phyloP scores from a whole-genome alignment of 2,113 vertebrate species.

The Chaetops frenatus region DNA sequence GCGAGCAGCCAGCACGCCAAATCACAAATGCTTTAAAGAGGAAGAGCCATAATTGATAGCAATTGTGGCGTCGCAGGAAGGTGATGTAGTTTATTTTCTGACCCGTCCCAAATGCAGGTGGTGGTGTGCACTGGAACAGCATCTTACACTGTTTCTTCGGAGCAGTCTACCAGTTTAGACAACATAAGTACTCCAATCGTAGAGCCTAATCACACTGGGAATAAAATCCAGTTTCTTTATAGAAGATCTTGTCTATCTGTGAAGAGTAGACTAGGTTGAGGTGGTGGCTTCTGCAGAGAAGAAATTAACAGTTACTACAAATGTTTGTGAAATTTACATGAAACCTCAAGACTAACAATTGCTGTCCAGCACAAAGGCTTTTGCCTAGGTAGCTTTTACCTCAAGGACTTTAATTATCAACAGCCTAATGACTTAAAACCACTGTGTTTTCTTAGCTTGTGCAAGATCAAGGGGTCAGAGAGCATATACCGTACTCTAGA shows the following conservation, averaged over 20 bases:
- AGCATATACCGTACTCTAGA: not conserved
- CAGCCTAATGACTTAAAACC: not conserved
- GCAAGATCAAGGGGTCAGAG: not conserved
- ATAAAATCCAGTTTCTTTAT: not conserved
- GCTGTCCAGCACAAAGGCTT: slow-evolving; percentile 18
- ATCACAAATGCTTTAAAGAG: not conserved
- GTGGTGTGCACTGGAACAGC: not conserved
- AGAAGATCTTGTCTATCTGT: not conserved
- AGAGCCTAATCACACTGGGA: not conserved
- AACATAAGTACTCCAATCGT: not conserved
- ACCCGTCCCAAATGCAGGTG: not conserved
- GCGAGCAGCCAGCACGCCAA: fast-evolving
- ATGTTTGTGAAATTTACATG: not conserved
- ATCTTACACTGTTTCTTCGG: not conserved
- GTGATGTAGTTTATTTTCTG: not conserved
- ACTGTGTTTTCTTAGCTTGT: not conserved
- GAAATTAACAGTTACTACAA: not conserved
- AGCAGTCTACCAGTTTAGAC: not conserved
- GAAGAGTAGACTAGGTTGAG: not conserved
- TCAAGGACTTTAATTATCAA: not conserved
- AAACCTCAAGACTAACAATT: not conserved
- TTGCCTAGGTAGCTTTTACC: not conserved
- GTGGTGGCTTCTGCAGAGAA: not conserved
- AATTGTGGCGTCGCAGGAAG: not conserved
- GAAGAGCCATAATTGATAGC: not conserved